Conservation (phyloP, 2,113 vertebrate species). For the Lycaon pictus region DNA sequence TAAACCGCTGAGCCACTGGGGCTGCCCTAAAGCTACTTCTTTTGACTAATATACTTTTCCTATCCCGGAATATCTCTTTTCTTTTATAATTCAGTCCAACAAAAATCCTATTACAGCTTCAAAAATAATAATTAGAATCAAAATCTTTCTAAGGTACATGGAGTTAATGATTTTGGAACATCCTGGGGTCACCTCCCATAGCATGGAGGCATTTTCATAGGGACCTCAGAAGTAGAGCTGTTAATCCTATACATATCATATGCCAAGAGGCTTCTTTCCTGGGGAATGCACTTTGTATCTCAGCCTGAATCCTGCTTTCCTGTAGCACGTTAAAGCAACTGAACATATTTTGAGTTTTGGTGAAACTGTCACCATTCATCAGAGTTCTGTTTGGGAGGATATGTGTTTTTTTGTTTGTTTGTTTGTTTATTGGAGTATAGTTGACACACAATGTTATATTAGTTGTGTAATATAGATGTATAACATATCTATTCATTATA, state of each 20-base stretch:
- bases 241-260: constrained; percentile 2
- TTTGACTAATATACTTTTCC: background rate
- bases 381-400: constrained; percentile 41
- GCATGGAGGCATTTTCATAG: constrained; percentile 9
- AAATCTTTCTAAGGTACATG: background rate
- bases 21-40: background rate
- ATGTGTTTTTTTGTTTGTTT: background rate
- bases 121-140: background rate
- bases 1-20: no score
- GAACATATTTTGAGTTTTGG: constrained; percentile 35
- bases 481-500: background rate
- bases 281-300: background rate
- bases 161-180: constrained; percentile 24
- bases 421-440: background rate
- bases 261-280: background rate
- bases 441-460: background rate
- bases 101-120: background rate
- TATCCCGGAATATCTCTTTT: background rate
- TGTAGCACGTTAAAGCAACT: constrained; percentile 30
- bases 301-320: constrained; percentile 24
- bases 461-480: no score
- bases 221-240: background rate
- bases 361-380: constrained; percentile 55
- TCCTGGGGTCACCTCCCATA: background rate
- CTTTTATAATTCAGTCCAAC: constrained; percentile 28